Percentiles rank a stretch among this genome's conserved stretches.
Conservation (phyloP, 2,797 vertebrate species). For the Manis crassicaudata region DNA sequence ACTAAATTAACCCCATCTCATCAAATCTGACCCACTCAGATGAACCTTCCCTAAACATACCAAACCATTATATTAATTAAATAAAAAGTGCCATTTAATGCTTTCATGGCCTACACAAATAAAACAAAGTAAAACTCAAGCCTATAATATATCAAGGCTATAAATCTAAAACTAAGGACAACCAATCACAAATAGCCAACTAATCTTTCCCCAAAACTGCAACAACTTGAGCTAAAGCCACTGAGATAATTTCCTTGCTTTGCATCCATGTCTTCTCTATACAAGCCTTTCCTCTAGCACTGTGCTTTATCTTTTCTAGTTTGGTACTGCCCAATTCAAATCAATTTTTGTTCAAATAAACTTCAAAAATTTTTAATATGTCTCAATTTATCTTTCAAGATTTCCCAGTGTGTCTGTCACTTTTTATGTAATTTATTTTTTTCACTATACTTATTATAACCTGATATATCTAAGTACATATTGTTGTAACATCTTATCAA, state of each 20-base stretch:
- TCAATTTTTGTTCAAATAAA: neutral
- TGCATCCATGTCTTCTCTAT: neutral
- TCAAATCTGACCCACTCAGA: neutral
- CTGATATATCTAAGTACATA: neutral
- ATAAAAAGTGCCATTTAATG: neutral
- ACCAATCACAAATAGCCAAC: neutral
- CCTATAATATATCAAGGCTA: neutral
- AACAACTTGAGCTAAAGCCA: neutral
- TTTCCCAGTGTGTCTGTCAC: neutral
- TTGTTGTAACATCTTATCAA: neutral
- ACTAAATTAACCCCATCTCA: neutral
- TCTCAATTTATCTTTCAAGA: neutral
- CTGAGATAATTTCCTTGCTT: neutral
- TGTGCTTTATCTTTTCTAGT: neutral
- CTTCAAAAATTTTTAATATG: neutral
- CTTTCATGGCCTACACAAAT: neutral
- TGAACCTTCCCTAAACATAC: neutral
- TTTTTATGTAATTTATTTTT: neutral
- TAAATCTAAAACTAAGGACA: neutral
- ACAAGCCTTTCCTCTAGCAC: neutral
- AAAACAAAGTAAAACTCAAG: neutral
- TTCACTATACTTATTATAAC: neutral
- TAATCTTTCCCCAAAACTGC: neutral
- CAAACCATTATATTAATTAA: neutral
- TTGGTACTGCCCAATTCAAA: neutral